Evolutionary conservation across 2,113 vertebrate species (phyloP).

Genomic region (Oncorhynchus nerka): DNA sequence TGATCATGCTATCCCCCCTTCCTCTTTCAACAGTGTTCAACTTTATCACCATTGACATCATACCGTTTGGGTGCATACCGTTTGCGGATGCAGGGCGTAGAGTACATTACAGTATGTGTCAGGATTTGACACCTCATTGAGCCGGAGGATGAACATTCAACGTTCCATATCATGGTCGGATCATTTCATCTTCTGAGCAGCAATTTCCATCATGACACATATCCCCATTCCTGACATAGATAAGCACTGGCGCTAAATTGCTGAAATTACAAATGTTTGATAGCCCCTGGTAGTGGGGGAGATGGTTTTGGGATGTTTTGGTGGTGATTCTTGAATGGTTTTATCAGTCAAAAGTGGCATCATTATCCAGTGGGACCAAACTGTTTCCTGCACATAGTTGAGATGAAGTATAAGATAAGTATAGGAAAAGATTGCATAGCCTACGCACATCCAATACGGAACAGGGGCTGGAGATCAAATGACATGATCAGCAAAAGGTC

Average conservation of each 20-base stretch:
- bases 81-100: not conserved
- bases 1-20: not conserved
- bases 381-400: not conserved
- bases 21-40: not conserved
- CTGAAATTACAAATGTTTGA: conserved; percentile 15
- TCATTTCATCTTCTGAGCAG: conserved; percentile 16
- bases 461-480: not conserved
- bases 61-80: not conserved
- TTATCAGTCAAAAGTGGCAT: conserved; percentile 13
- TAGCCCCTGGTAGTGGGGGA: not conserved
- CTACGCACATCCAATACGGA: too few species aligned
- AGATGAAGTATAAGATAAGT: conserved; percentile 2
- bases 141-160: conserved; percentile 10
- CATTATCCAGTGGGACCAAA: not conserved
- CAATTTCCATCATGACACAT: conserved; percentile 6
- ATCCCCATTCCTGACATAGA: conserved; percentile 6
- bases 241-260: conserved; percentile 1
- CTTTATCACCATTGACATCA: not conserved
- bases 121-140: conserved; percentile 5
- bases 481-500: not conserved
- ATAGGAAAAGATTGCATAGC: too few species aligned
- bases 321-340: not conserved
- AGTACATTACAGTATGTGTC: conserved; percentile 1
- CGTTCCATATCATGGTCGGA: not conserved
- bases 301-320: not conserved